These are phyloP conservation scores for Microctenopoma lineatum DNA, from an alignment of 2,797 vertebrate species.

Conservation along the genomic window DNA sequence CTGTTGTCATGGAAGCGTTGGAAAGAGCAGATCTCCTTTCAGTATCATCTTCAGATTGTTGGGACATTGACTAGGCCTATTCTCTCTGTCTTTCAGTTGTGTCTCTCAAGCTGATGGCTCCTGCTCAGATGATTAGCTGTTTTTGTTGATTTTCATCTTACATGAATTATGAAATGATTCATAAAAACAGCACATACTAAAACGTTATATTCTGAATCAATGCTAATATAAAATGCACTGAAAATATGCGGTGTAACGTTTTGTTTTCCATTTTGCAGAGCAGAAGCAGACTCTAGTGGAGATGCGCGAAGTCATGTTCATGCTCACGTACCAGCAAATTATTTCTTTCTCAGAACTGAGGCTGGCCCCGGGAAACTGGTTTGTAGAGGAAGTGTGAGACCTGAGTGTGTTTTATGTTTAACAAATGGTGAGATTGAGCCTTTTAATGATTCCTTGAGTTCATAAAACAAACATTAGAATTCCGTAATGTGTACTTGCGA, in stretches of 20 bases:
- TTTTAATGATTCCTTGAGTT: too few species aligned
- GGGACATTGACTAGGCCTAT: slow-evolving; percentile 33
- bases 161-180: too few species aligned
- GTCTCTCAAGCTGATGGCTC: neutral
- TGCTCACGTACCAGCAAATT: too few species aligned
- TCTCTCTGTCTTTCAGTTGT: neutral
- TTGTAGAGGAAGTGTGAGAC: slow-evolving; percentile 3
- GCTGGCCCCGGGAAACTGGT: slow-evolving; percentile 4
- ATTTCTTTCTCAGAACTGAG: neutral
- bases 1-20: slow-evolving; percentile 79
- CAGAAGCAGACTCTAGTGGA: too few species aligned
- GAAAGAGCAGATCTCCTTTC: slow-evolving; percentile 74
- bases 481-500: neutral
- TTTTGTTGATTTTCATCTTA: neutral
- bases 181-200: too few species aligned
- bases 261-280: too few species aligned
- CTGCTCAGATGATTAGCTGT: neutral
- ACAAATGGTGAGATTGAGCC: too few species aligned
- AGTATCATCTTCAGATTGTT: slow-evolving; percentile 75
- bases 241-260: too few species aligned
- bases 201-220: neutral
- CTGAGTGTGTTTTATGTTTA: too few species aligned
- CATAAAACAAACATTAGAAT: too few species aligned
- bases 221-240: too few species aligned
- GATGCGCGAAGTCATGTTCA: too few species aligned